phyloP scores from a whole-genome alignment of 1,140 invertebrate species.

The Tachypleus tridentatus region DNA sequence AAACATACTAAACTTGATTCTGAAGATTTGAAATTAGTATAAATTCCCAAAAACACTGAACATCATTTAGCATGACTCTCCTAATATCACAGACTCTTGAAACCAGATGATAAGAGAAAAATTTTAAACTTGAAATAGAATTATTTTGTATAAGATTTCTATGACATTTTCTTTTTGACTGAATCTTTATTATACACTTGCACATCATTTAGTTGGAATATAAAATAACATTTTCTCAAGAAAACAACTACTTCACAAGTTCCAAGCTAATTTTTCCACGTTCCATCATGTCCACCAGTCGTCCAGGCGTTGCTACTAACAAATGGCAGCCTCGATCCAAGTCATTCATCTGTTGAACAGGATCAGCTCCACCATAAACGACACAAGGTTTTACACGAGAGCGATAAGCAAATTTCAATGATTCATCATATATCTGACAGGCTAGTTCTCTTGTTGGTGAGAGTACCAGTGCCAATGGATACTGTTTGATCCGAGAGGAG shows the following conservation, averaged over 20 bases:
- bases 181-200: no score
- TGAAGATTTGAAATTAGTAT: no score
- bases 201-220: no score
- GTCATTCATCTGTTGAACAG: slow-evolving; percentile 70
- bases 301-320: slow-evolving; percentile 85
- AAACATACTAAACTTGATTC: no score
- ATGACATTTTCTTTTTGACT: no score
- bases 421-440: slow-evolving; percentile 95
- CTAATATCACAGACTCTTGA: no score
- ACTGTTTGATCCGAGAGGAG: slow-evolving; percentile 60
- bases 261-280: slow-evolving; percentile 48
- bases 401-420: slow-evolving; percentile 89
- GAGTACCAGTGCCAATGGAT: slow-evolving; percentile 72
- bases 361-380: slow-evolving; percentile 75
- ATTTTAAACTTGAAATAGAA: no score
- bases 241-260: slow-evolving; percentile 17
- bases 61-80: no score
- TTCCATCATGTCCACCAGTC: slow-evolving; percentile 73
- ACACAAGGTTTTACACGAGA: slow-evolving; percentile 82
- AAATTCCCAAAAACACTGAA: no score
- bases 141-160: no score
- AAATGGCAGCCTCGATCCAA: slow-evolving; percentile 72
- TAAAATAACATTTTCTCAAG: no score
- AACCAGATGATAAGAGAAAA: no score
- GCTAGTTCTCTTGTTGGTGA: slow-evolving; percentile 84